Evolutionary conservation across 2,888 invertebrate species (phyloP), one percentile per base, ranked within the genome.

Genomic region (Eupithecia dodoneata): DNA sequence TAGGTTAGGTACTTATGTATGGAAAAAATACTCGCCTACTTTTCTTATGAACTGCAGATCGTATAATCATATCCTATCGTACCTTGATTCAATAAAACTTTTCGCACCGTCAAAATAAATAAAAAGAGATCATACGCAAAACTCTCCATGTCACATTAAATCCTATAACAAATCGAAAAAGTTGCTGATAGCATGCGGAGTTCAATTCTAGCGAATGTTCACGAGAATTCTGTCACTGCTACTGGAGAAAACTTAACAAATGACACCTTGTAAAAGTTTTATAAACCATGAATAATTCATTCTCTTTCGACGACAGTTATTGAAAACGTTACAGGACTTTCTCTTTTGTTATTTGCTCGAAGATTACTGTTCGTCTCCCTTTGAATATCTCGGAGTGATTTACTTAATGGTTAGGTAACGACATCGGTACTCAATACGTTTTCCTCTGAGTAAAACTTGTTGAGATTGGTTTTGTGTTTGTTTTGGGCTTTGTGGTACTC

Each of bases 101-200:
- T 44, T n/a, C 45, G 15, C 9, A 10, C 75, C 71, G 76, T 76
- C 78, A 77, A 73, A 72, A 75, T 74, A 81, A 76, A 76, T 81
- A 80, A 77, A 74, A 82, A 42, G 77, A 81, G 80, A 85, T 86
- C 83, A 80, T 82, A 72, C 69, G 73, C 76, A 69, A 76, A 80
- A 79, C 72, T 66, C 70, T 73, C 73, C 79, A 76, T 81, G 81
- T 82, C 82, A 82, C 83, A 82, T 85, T 85, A 83, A 85, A 87
- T 87, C 84, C 84, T 81, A 86, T 87, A 87, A 89, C 83, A 86
- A 87, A 89, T 89, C 80, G 87, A 84, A 85, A 86, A 89, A 89
- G 84, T 89, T 89, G 70, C 78, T 79, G 71, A 81, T 79, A 83
- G 79, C 83, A 82, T 81, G 83, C 81, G 78, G 72, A 85, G 83